These are phyloP conservation scores for Falco concolor DNA, from an alignment of 2,797 vertebrate species.

Conservation along the genomic window DNA sequence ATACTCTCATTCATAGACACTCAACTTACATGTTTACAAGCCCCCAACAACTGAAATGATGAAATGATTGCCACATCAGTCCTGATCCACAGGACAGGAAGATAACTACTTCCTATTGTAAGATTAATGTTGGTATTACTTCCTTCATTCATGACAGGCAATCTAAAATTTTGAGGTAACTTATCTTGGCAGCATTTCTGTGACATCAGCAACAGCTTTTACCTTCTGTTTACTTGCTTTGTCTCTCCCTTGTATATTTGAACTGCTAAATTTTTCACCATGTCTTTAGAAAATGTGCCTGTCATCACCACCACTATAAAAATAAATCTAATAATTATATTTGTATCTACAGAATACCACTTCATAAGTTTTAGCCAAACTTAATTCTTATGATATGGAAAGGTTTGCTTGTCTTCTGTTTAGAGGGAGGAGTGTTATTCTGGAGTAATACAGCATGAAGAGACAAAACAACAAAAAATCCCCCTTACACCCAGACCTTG, in stretches of 20 bases:
- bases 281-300: not conserved
- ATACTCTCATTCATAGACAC: not conserved
- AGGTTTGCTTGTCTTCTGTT: not conserved
- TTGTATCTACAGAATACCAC: not conserved
- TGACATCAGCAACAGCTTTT: not conserved
- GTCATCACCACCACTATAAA: not conserved
- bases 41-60: not conserved
- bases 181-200: not conserved
- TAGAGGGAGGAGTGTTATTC: not conserved
- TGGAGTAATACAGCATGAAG: not conserved
- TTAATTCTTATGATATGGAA: not conserved
- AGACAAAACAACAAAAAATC: not conserved
- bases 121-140: not conserved
- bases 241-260: not conserved
- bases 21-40: not conserved
- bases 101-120: not conserved
- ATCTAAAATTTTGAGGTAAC: not conserved
- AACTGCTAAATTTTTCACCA: not conserved
- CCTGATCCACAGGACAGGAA: not conserved
- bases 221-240: not conserved
- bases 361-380: not conserved
- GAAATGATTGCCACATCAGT: not conserved
- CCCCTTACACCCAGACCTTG: no score
- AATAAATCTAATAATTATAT: not conserved
- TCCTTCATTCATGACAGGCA: not conserved